Evolutionary conservation across 2,113 vertebrate species (phyloP).

Genomic region (Nycticryphes semicollaris): DNA sequence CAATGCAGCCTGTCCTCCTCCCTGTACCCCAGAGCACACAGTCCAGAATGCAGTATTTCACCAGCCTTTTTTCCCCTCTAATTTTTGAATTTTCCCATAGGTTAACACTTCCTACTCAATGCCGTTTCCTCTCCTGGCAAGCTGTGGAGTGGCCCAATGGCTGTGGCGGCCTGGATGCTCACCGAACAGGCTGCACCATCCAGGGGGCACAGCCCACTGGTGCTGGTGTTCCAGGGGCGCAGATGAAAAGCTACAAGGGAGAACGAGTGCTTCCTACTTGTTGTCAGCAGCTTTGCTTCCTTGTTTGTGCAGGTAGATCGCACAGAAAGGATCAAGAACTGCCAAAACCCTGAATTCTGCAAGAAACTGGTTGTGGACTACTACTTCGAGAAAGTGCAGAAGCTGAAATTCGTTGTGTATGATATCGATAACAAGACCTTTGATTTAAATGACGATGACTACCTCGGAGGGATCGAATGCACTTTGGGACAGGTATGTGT

Average conservation of each 20-base stretch:
- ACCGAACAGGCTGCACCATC: accelerated
- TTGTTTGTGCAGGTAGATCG: conserved; percentile 76
- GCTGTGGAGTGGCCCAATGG: accelerated
- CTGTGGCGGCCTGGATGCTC: not conserved
- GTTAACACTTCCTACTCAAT: accelerated
- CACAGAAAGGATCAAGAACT: conserved; percentile 86
- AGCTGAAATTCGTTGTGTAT: conserved; percentile 84
- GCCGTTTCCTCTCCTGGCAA: accelerated
- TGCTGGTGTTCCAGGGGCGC: not conserved
- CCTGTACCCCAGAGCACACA: accelerated
- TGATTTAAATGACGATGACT: conserved; percentile 87
- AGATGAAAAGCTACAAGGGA: not conserved
- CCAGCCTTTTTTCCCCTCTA: accelerated
- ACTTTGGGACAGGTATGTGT: conserved; percentile 86
- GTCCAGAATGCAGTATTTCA: not conserved
- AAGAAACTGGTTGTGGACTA: conserved; percentile 85
- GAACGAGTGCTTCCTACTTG: accelerated
- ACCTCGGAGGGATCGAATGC: conserved; percentile 86
- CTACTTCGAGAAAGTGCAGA: conserved; percentile 91
- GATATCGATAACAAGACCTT: conserved; percentile 89
- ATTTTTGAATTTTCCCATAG: accelerated
- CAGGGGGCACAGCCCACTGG: accelerated
- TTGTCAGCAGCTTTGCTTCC: not conserved
- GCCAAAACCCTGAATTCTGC: conserved; percentile 85
- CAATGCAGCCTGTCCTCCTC: accelerated